These are phyloP conservation scores for Hedychridium roseum DNA, from an alignment of 2,888 invertebrate species.

Conservation along the genomic window DNA sequence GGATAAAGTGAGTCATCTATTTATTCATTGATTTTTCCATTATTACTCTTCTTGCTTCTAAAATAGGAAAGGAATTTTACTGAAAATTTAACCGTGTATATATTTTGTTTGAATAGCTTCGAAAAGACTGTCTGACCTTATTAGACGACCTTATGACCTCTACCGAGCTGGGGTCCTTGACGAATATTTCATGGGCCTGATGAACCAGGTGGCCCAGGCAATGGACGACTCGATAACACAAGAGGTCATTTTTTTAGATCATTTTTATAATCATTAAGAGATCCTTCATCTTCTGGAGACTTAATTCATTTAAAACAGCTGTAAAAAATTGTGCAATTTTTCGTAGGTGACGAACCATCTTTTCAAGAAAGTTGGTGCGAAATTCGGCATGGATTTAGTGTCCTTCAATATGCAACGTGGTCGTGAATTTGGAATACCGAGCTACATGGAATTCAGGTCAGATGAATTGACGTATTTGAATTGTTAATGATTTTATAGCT, in stretches of 20 bases:
- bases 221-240: conserved; percentile 93
- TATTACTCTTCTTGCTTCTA: background rate
- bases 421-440: conserved; percentile 89
- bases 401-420: conserved; percentile 94
- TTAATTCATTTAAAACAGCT: background rate
- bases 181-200: conserved; percentile 90
- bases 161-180: conserved; percentile 91
- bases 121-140: conserved; percentile 85
- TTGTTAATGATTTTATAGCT: too few species aligned
- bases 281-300: too few species aligned
- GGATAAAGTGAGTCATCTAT: too few species aligned
- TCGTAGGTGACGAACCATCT: conserved; percentile 87
- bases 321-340: background rate
- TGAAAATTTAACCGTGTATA: conserved; percentile 1
- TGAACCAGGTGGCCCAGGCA: conserved; percentile 94
- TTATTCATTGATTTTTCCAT: too few species aligned
- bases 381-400: conserved; percentile 89
- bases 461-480: too few species aligned
- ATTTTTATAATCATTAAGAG: conserved; percentile 4
- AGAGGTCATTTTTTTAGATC: conserved; percentile 59
- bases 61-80: conserved; percentile 1
- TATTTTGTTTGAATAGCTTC: conserved; percentile 71
- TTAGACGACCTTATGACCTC: conserved; percentile 87
- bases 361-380: conserved; percentile 83
- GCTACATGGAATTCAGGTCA: conserved; percentile 87